Base-by-base conservation (phyloP, 2,113 vertebrate species). In the Tenrec ecaudatus region DNA sequence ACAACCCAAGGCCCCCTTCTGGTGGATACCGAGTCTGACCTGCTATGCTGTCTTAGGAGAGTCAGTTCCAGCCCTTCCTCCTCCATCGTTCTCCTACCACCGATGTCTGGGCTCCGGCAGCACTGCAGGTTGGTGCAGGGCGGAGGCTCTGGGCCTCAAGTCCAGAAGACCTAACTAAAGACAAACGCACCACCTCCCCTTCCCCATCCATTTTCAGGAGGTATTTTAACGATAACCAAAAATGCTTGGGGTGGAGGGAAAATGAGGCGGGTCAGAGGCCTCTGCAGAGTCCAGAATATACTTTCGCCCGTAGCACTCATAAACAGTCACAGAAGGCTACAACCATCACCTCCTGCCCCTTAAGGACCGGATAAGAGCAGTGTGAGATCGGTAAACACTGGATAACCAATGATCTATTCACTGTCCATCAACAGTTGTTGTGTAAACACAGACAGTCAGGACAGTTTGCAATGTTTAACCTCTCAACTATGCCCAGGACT, bases 201-300 rank as follows among this genome's bases (percentile, higher is more conserved):
- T 58, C 76, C 12, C 4, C 23, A 3, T 19, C 12, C 43, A 5
- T 36, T 68, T 25, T 20, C 11, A 27, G 16, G 60, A 93, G 58
- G 69, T 9, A 4, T 58, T 36, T 83, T 78, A 53, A 53, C 47
- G 12, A 23, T 62, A 91, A 69, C 6, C 19, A 43, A 7, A 64
- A 58, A 6, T 4, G n/a, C 47, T 43, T 64, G 20, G 36, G 6
- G 19, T 20, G 19, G 22, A 86, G 40, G n/a, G 57, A 27, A 66
- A 40, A 76, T 0, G 1, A 1, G 36, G 57, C 60, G 33, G 40
- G 33, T 23, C 0, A 0, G 2, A 36, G 20, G 68, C 22, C 36
- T 15, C 17, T 29, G 2, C 10, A 7, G 17, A 20, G 6, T 27
- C 43, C 64, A 43, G 77, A 60, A 68, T 16, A 38, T 2, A 9